Evolutionary conservation across 2,888 invertebrate species (phyloP).

Genomic region (Trissonchulus sp.): DNA sequence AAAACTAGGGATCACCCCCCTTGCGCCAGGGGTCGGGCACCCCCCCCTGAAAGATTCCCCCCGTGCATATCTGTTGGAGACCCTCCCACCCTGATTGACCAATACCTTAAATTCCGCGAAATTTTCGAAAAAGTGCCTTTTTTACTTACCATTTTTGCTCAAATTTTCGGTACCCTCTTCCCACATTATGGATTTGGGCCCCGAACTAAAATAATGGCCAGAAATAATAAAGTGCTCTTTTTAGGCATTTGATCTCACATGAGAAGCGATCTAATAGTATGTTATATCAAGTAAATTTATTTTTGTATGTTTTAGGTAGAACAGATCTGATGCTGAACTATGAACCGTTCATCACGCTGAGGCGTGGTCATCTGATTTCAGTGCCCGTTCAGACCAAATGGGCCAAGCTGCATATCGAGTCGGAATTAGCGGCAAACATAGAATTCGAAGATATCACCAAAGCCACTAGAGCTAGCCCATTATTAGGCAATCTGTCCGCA

Average conservation of each 20-base stretch:
- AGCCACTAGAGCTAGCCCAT: not conserved
- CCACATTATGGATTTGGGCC: too few relatives aligned
- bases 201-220: too few relatives aligned
- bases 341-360: not conserved
- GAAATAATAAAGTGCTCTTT: too few relatives aligned
- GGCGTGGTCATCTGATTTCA: conserved; percentile 16
- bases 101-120: too few relatives aligned
- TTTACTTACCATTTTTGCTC: too few relatives aligned
- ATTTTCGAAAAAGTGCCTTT: too few relatives aligned
- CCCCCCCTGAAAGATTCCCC: too few relatives aligned
- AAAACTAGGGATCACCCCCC: too few relatives aligned
- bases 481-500: not conserved
- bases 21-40: too few relatives aligned
- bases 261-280: not conserved
- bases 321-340: not conserved
- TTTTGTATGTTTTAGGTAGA: not conserved
- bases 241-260: not conserved
- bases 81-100: too few relatives aligned
- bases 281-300: not conserved
- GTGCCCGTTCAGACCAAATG: not conserved
- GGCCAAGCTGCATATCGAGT: not conserved
- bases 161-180: too few relatives aligned
- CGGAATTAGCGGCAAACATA: not conserved
- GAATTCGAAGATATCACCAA: not conserved
- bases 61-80: too few relatives aligned